Conservation (phyloP, 2,888 invertebrate species). For the Agrenia bidenticulata region DNA sequence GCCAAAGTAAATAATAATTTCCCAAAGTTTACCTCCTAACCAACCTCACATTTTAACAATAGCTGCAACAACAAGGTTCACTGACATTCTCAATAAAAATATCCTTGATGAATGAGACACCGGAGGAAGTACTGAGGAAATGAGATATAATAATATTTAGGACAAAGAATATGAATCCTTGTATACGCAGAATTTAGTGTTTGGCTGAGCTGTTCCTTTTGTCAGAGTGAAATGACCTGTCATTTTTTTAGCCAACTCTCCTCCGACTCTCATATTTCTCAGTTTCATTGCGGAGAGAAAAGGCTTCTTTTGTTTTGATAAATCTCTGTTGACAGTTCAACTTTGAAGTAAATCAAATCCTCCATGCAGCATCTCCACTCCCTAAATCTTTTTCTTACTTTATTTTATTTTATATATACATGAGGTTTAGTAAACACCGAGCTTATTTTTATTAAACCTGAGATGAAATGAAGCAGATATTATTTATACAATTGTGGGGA, state of each 20-base stretch:
- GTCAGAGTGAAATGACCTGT: conserved; percentile 30
- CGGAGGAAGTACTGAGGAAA: not conserved
- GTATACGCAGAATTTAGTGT: not conserved
- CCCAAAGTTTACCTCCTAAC: too few relatives aligned
- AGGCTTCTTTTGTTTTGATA: conserved; percentile 51
- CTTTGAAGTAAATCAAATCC: conserved; percentile 17
- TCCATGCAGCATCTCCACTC: not conserved
- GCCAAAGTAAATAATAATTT: too few relatives aligned
- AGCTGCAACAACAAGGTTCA: too few relatives aligned
- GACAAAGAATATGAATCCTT: conserved; percentile 15
- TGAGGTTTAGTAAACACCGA: too few relatives aligned
- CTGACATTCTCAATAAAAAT: too few relatives aligned
- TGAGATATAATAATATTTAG: conserved; percentile 11
- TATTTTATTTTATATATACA: too few relatives aligned
- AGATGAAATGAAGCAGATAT: too few relatives aligned
- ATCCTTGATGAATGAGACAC: conserved; percentile 1
- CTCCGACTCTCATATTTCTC: conserved; percentile 43
- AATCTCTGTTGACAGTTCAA: conserved; percentile 47
- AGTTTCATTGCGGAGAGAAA: conserved; percentile 46
- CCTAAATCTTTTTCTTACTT: too few relatives aligned
- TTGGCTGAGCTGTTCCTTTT: conserved; percentile 6
- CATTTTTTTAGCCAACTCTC: conserved; percentile 21
- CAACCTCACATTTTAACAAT: too few relatives aligned
- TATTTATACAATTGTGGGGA: too few relatives aligned
- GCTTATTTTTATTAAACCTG: too few relatives aligned